A percentile compares a stretch with the other conserved stretches of the same genome.
phyloP scores from a whole-genome alignment of 2,888 invertebrate species.

The Incurvaria masculella region DNA sequence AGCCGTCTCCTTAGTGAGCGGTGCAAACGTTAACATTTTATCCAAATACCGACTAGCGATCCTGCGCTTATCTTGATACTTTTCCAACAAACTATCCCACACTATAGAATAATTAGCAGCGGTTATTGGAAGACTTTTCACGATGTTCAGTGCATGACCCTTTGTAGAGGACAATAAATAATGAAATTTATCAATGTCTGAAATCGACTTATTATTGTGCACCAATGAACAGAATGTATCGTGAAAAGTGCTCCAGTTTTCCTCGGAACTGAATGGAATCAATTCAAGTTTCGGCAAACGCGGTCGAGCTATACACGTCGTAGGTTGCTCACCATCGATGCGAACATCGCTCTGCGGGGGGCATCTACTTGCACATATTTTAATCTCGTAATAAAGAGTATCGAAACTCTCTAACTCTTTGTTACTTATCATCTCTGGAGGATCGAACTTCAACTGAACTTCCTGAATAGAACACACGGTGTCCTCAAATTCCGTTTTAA shows the following conservation, averaged over 20 bases:
- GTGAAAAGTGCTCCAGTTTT: slow-evolving; percentile 10
- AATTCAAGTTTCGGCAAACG: background rate
- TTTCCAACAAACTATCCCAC: background rate
- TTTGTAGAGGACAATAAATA: slow-evolving; percentile 5
- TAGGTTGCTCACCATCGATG: no score
- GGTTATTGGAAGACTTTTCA: background rate
- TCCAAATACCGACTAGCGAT: background rate
- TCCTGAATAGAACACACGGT: no score
- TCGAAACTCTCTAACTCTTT: no score
- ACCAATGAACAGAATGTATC: slow-evolving; percentile 12
- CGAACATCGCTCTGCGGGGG: no score
- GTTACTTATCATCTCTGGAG: no score
- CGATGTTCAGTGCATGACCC: background rate
- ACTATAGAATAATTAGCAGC: background rate
- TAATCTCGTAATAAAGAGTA: no score
- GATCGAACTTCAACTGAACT: no score
- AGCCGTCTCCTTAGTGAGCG: background rate
- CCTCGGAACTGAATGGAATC: background rate
- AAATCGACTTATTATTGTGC: slow-evolving; percentile 8
- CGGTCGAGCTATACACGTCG: no score
- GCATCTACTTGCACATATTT: no score
- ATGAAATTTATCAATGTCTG: slow-evolving; percentile 9
- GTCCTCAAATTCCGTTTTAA: no score
- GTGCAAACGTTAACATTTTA: background rate
- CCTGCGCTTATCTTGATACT: slow-evolving; percentile 5